Evolutionary conservation across 2,113 vertebrate genomes (phyloP).

Genomic region (Leptodactylus fuscus): DNA sequence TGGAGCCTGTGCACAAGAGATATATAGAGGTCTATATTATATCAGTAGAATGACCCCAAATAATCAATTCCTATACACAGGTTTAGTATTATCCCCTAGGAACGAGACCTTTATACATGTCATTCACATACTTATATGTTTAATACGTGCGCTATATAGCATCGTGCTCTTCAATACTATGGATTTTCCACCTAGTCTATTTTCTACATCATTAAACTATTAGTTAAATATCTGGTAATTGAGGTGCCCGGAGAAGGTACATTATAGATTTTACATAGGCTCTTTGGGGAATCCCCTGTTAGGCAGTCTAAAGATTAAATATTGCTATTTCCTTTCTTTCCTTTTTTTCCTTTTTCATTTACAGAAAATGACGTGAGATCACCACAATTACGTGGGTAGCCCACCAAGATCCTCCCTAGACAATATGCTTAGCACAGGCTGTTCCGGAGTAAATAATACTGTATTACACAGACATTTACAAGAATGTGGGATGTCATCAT

Average conservation of each 20-base stretch:
- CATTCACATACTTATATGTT: neutral
- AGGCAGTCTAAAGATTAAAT: constrained; percentile 56
- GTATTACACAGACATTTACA: constrained; percentile 67
- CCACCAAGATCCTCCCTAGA: constrained; percentile 55
- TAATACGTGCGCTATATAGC: neutral
- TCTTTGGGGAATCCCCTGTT: constrained; percentile 58
- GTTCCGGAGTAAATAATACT: constrained; percentile 58
- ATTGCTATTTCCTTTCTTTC: constrained; percentile 54
- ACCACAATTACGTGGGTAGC: constrained; percentile 56
- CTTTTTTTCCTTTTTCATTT: constrained; percentile 54
- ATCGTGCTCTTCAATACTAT: neutral
- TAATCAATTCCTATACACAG: neutral
- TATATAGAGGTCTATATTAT: neutral
- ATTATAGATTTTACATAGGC: constrained; percentile 59
- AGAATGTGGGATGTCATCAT: constrained; percentile 58
- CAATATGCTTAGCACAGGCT: constrained; percentile 56
- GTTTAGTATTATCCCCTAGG: neutral
- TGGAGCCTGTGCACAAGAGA: constrained; percentile 1
- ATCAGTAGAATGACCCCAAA: neutral
- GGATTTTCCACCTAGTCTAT: constrained; percentile 3
- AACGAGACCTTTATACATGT: neutral
- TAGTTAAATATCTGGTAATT: constrained; percentile 16
- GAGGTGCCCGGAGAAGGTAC: neutral
- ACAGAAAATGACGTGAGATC: constrained; percentile 65
- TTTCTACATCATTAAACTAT: constrained; percentile 10